These are phyloP conservation scores for Capricornis sumatraensis DNA, from an alignment of 2,113 vertebrate species.

Conservation along the genomic window DNA sequence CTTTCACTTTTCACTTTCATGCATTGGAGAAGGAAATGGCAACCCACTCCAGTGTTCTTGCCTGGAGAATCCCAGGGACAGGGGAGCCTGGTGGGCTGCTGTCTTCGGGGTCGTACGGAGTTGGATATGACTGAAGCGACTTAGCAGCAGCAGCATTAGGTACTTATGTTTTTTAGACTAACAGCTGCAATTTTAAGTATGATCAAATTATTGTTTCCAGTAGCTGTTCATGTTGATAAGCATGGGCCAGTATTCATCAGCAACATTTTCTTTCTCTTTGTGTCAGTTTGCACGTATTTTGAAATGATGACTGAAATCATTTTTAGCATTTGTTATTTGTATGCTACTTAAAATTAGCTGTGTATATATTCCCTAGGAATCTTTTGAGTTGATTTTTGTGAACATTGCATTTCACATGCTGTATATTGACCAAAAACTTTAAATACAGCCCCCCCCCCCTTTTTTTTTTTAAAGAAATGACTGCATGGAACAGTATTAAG, in stretches of 20 bases:
- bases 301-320: neutral
- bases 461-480: neutral
- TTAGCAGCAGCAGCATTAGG: neutral
- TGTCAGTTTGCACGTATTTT: neutral
- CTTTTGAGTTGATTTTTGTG: neutral
- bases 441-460: neutral
- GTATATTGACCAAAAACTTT: neutral
- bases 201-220: neutral
- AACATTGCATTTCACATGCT: neutral
- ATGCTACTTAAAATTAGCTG: neutral
- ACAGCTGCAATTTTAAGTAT: constrained; percentile 26
- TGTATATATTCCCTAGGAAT: neutral
- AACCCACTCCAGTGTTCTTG: too few species aligned
- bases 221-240: neutral
- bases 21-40: too few species aligned
- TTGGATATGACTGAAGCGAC: too few species aligned
- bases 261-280: neutral
- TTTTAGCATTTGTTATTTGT: constrained; percentile 10
- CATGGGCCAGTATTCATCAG: neutral
- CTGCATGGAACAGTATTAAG: neutral
- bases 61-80: too few species aligned
- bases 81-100: too few species aligned
- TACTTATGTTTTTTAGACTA: neutral
- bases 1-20: too few species aligned
- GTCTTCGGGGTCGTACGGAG: fast-evolving